A percentile compares a stretch with the other conserved stretches of the same genome.
phyloP scores from a whole-genome alignment of 2,888 invertebrate genomes.

The Lomographa bimaculata region DNA sequence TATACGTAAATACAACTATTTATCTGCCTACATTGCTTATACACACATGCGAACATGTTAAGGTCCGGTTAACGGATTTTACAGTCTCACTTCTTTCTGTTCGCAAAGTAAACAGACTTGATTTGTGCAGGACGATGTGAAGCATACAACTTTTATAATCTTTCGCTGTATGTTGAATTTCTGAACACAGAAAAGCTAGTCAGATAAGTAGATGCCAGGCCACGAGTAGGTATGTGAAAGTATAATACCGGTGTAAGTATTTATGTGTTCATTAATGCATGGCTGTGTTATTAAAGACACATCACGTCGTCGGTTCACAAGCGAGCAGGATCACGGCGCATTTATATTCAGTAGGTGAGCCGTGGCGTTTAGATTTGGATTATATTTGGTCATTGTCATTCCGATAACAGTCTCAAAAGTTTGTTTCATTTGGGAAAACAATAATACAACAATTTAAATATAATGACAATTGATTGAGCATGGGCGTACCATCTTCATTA shows the following conservation, averaged over 20 bases:
- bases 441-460: conserved; percentile 63
- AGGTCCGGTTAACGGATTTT: conserved; percentile 40
- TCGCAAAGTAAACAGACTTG: neutral
- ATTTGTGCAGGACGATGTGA: conserved; percentile 30
- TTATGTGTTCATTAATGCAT: conserved; percentile 71
- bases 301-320: conserved; percentile 82
- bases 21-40: conserved; percentile 36
- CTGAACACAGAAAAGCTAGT: neutral
- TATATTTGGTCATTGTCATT: conserved; percentile 79
- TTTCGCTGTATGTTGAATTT: conserved; percentile 4
- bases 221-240: conserved; percentile 52
- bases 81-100: conserved; percentile 23
- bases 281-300: conserved; percentile 74
- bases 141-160: conserved; percentile 24
- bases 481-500: conserved; percentile 21
- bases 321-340: conserved; percentile 66
- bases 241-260: conserved; percentile 51
- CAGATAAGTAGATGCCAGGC: conserved; percentile 15
- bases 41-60: conserved; percentile 52
- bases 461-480: conserved; percentile 29
- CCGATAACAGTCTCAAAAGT: conserved; percentile 61
- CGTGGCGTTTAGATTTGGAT: conserved; percentile 80
- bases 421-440: conserved; percentile 71
- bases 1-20: conserved; percentile 3
- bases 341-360: conserved; percentile 74